These are phyloP conservation scores for Jaculus jaculus DNA, from an alignment of 2,113 vertebrate genomes.

Conservation along the genomic window DNA sequence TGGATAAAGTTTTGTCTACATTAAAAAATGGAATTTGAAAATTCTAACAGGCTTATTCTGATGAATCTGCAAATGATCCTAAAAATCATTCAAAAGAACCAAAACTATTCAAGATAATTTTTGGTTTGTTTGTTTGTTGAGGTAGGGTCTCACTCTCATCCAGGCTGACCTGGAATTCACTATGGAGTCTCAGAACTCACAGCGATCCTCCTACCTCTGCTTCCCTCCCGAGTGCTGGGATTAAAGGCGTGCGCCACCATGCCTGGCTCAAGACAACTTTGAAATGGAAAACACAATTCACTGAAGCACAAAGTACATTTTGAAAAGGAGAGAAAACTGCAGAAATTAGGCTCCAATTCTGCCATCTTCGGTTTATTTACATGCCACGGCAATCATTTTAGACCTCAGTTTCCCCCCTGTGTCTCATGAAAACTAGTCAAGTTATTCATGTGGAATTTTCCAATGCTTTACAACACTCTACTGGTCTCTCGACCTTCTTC, in stretches of 20 bases:
- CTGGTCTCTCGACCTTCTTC: too few species aligned
- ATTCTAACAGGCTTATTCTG: not conserved
- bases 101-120: too few species aligned
- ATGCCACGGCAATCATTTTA: not conserved
- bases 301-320: not conserved
- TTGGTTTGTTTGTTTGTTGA: too few species aligned
- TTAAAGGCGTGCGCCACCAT: too few species aligned
- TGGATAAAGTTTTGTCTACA: not conserved
- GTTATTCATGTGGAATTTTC: not conserved
- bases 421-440: not conserved
- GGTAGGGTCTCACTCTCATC: too few species aligned
- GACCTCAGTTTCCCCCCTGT: not conserved
- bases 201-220: too few species aligned
- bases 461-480: too few species aligned
- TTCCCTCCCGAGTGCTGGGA: too few species aligned
- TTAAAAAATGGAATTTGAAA: constrained; percentile 13
- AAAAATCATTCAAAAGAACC: not conserved
- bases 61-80: not conserved
- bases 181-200: too few species aligned
- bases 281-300: not conserved
- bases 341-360: not conserved
- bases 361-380: not conserved
- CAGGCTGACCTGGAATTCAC: too few species aligned
- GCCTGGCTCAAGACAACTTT: too few species aligned
- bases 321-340: not conserved